Conservation (phyloP, 1,140 invertebrate genomes). For the Reticulitermes speratus region DNA sequence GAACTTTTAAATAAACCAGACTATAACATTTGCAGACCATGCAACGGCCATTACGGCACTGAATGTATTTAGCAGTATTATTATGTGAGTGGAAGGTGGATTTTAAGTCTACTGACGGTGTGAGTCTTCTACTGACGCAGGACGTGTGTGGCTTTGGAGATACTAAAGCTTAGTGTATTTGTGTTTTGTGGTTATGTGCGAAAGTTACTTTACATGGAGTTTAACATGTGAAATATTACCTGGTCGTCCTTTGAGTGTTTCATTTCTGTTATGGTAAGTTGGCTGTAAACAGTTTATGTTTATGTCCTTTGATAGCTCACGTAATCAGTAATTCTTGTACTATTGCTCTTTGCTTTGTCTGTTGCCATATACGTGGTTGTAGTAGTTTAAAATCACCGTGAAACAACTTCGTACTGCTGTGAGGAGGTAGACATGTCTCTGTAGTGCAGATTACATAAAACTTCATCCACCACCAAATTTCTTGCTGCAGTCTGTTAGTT, state of each 20-base stretch:
- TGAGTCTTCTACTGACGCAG: not conserved
- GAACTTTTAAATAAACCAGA: not conserved
- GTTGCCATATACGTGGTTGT: too few species aligned
- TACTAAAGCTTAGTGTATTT: not conserved
- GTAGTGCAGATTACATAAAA: too few species aligned
- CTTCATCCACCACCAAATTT: too few species aligned
- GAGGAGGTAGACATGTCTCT: too few species aligned
- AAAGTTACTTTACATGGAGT: not conserved
- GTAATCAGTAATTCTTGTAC: too few species aligned
- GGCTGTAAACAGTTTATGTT: not conserved
- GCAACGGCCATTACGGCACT: not conserved
- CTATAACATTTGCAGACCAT: not conserved
- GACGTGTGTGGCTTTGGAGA: not conserved
- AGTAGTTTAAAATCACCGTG: too few species aligned
- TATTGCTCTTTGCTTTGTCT: too few species aligned
- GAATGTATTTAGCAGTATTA: not conserved
- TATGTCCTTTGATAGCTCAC: not conserved
- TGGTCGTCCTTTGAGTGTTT: not conserved
- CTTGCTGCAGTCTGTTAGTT: too few species aligned
- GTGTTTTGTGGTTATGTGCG: conserved; percentile 6
- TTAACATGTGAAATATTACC: not conserved
- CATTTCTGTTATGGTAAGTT: not conserved
- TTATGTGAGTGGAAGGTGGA: conserved; percentile 4
- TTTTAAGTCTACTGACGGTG: not conserved
- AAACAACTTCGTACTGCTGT: too few species aligned